phyloP scores from a whole-genome alignment of 2,797 vertebrate genomes.

The Pseudotriccus pelzelni region DNA sequence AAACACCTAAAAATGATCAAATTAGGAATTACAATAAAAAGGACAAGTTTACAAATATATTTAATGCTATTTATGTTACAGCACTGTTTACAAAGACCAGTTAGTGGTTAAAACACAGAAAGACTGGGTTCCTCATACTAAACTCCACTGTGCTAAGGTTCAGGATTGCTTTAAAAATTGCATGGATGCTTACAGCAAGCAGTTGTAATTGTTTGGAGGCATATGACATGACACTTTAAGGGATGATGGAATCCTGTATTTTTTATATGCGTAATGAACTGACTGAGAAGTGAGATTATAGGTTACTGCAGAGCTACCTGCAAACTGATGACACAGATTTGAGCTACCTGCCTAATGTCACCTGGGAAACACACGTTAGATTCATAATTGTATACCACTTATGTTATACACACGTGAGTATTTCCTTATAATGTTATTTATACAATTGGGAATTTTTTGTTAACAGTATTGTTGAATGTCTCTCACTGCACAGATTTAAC shows the following conservation, averaged over 20 bases:
- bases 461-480: background rate
- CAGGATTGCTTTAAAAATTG: background rate
- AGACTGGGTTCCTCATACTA: background rate
- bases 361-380: background rate
- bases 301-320: background rate
- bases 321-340: background rate
- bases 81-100: background rate
- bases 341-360: background rate
- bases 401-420: background rate
- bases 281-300: background rate
- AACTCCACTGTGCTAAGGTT: background rate
- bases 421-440: background rate
- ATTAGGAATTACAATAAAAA: background rate
- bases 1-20: background rate
- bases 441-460: background rate
- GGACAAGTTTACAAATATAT: background rate
- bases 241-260: background rate
- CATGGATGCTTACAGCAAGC: background rate
- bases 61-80: background rate
- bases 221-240: background rate
- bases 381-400: background rate
- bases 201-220: background rate
- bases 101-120: background rate
- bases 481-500: background rate
- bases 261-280: background rate